Evolutionary conservation across 1,140 invertebrate genomes (phyloP), one percentile per base, ranked within the genome.

Genomic region (Drosophila setifemur): DNA sequence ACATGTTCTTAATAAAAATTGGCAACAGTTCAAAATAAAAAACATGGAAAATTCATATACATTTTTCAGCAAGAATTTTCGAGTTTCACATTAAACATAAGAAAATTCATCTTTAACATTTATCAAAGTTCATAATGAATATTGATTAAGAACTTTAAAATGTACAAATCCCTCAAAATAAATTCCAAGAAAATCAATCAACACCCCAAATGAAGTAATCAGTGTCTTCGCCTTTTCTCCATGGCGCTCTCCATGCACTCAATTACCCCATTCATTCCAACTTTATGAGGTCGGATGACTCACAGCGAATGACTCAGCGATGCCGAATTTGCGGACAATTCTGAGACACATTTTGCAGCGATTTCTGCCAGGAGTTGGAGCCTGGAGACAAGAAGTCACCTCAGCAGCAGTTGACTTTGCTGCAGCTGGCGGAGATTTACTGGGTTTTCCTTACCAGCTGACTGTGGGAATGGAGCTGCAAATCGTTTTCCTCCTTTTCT

Each of bases 371-470:
- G 58, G 54, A 48, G 67, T 96, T 57, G 96, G 95, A 61, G 29
- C 0, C 89, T 97, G 28, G 96, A 97, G 91, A 95, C 95, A 1
- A 95, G 96, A 82, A 58, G 60, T 48, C 57, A 61, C 40, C 60
- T 28, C 21, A 40, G 37, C 53, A 48, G 52, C 67, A 40, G 53
- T 26, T 57, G 50, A 9, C 25, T 7, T 21, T 23, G 12, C n/a
- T 40, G 64, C 67, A 58, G 67, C 67, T 70, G 67, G 35, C 45
- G 37, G 28, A 43, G 63, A 67, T 67, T 42, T 54, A 21, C 29
- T 25, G 3, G 21, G 14, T 35, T 61, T 50, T 19, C 35, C 35
- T 12, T 5, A 8, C n/a, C 28, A 14, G 35, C 23, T 9, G 42
- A 66, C 67, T 70, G 66, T 70, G 67, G 67, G 67, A 70, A 70